Percentiles rank a stretch among this genome's conserved stretches.
Evolutionary conservation across 2,113 vertebrate species (phyloP).

Genomic region (Piaya cayana): DNA sequence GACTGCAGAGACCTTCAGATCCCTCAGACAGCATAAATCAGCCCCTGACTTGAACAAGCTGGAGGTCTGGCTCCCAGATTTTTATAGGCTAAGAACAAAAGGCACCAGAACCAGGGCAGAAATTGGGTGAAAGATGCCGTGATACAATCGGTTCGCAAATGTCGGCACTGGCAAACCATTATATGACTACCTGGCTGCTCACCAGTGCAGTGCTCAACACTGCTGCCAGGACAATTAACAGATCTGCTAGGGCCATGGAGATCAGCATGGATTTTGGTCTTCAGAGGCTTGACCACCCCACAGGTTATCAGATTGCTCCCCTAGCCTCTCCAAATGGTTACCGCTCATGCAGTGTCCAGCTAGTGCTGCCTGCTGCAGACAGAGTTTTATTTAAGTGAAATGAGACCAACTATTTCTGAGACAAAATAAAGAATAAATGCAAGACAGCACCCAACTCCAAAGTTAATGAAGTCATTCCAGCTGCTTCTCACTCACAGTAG

Average conservation of each 20-base stretch:
- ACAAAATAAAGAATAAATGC: background rate
- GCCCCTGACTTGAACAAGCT: background rate
- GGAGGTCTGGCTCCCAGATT: constrained; percentile 5
- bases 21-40: constrained; percentile 7
- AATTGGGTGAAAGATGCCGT: background rate
- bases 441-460: background rate
- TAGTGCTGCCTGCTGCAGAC: background rate
- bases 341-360: fast-evolving
- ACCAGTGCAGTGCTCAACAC: fast-evolving
- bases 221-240: background rate
- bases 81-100: background rate
- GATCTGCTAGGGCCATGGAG: background rate
- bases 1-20: background rate
- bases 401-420: background rate
- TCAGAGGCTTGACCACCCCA: background rate
- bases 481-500: background rate
- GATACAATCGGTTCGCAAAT: background rate
- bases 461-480: constrained; percentile 27
- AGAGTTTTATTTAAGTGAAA: background rate
- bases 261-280: fast-evolving
- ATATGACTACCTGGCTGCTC: background rate
- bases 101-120: background rate
- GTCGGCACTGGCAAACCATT: background rate
- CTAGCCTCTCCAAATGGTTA: fast-evolving
- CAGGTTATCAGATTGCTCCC: background rate